Evolutionary conservation across 2,113 vertebrate species (phyloP), one percentile per base, ranked within the genome.

Genomic region (Passer montanus): DNA sequence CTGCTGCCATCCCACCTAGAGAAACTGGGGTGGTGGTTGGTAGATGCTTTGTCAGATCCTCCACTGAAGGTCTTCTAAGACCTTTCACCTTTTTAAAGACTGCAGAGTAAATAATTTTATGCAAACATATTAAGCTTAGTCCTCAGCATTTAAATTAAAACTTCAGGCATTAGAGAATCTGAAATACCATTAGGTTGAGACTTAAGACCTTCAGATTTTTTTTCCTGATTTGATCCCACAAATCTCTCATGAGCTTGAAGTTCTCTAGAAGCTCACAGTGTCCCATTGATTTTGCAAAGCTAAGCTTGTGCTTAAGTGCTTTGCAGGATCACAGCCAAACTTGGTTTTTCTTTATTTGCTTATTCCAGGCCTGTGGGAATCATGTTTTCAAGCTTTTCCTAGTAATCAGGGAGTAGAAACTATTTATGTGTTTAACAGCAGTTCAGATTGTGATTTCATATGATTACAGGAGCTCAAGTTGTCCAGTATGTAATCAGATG

Each of bases 271-370:
- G 81, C 73, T 91, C 73, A 84, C 56, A 6, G 41, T 78, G 69
- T 79, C 58, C 74, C 93, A 91, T 82, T 93, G 89, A 92, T 95
- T 94, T 75, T 86, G 37, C 89, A 72, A 44, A 89, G 66, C 74
- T 87, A 84, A 87, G 73, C 75, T 28, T 88, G 55, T 0, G 5
- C 55, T 93, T 95, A 95, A 95, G 78, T 87, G 81, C 87, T 95
- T 91, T 96, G 78, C 73, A 95, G 95, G 92, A 95, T 96, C 79
- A 93, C 56, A 94, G 91, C 86, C 93, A 94, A 64, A 64, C 43
- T 35, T 67, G 44, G 15, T 9, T 41, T 63, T 94, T 81, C 74
- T 79, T 89, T 87, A 79, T 92, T 94, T 91, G 70, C 77, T 94
- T 84, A 70, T 84, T 67, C 44, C 37, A 52, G 44, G 64, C 28